Evolutionary conservation across 2,888 invertebrate species (phyloP).

Genomic region (Mesorhabditis belari): DNA sequence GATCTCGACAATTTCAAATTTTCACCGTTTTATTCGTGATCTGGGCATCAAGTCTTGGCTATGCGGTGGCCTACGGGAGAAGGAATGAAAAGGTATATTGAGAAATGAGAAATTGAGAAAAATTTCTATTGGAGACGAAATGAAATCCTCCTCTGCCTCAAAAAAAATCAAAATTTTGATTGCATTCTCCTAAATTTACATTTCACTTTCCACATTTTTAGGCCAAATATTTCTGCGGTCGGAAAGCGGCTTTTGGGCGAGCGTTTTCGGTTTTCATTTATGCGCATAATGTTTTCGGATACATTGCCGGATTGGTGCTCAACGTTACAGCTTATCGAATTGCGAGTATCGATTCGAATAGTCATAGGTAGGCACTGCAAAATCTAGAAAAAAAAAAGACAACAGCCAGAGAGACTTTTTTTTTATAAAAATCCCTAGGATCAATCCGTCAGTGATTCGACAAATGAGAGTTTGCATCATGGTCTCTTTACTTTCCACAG

Average conservation of each 20-base stretch:
- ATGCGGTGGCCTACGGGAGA: background rate
- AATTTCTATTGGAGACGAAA: background rate
- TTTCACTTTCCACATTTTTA: conserved; percentile 8
- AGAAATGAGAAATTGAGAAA: no score
- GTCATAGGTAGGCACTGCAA: conserved; percentile 1
- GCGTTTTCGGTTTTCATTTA: conserved; percentile 26
- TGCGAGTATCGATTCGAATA: conserved; percentile 1
- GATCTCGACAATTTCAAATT: background rate
- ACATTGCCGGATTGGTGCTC: conserved; percentile 20
- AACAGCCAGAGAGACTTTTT: no score
- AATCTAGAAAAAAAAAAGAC: background rate
- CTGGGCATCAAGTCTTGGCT: background rate
- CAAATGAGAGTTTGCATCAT: background rate
- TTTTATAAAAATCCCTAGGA: no score
- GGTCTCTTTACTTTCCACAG: background rate
- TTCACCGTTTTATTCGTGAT: background rate
- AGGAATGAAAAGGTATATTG: background rate
- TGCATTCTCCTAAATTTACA: conserved; percentile 3
- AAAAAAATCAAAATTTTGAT: background rate
- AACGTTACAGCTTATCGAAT: conserved; percentile 15
- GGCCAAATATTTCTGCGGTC: conserved; percentile 29
- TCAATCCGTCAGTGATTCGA: background rate
- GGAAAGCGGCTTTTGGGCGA: conserved; percentile 34
- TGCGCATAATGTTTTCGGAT: conserved; percentile 22
- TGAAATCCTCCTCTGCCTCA: background rate